A percentile compares a stretch with the other conserved stretches of the same genome.
phyloP scores from a whole-genome alignment of 2,888 invertebrate genomes.

The Noctua janthe region DNA sequence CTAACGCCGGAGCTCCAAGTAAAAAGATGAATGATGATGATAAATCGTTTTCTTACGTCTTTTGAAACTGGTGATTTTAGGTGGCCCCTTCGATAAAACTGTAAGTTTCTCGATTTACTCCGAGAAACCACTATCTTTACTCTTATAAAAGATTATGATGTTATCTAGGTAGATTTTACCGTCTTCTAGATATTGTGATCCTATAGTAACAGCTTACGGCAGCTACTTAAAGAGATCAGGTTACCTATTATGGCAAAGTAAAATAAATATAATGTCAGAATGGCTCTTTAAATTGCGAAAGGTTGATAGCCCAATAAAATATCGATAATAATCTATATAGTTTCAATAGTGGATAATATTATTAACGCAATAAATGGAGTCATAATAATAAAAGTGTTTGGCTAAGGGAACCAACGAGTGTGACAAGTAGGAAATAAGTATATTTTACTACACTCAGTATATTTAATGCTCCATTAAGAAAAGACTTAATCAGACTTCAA shows the following conservation, averaged over 20 bases:
- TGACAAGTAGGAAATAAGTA: constrained; percentile 57
- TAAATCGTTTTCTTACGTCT: constrained; percentile 53
- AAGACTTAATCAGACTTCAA: constrained; percentile 54
- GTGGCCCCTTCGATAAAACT: constrained; percentile 27
- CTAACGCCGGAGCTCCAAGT: constrained; percentile 38
- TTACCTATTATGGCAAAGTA: constrained; percentile 24
- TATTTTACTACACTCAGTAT: constrained; percentile 63
- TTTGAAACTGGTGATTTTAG: constrained; percentile 48
- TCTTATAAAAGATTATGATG: constrained; percentile 1
- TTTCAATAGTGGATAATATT: constrained; percentile 65
- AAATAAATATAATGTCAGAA: constrained; percentile 44
- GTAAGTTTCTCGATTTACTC: constrained; percentile 22
- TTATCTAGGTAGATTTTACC: background rate
- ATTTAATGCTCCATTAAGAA: constrained; percentile 61
- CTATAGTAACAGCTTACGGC: background rate
- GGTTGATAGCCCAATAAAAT: constrained; percentile 58
- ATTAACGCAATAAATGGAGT: constrained; percentile 66
- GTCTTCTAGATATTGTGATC: background rate
- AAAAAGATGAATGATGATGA: constrained; percentile 58
- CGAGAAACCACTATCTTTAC: background rate
- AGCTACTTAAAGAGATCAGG: constrained; percentile 4
- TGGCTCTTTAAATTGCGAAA: constrained; percentile 43
- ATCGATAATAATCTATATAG: constrained; percentile 64
- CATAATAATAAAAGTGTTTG: constrained; percentile 67
- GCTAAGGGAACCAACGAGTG: constrained; percentile 60